Evolutionary conservation across 2,113 vertebrate genomes (phyloP).

Genomic region (Callithrix jacchus): DNA sequence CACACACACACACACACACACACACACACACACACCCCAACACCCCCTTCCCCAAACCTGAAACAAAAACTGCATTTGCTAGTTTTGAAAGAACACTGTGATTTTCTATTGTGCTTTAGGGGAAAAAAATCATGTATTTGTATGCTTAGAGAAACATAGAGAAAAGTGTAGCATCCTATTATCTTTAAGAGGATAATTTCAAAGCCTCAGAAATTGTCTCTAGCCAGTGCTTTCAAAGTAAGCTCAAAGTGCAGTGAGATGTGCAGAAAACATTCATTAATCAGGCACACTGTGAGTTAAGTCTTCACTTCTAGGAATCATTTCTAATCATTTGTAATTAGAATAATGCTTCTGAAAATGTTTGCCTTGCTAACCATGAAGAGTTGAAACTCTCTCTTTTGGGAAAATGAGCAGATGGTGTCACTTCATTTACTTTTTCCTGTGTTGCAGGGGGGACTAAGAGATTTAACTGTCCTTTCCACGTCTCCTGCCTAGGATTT

Average conservation of each 20-base stretch:
- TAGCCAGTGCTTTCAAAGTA: slow-evolving; percentile 46
- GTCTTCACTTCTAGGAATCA: slow-evolving; percentile 65
- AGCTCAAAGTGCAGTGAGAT: slow-evolving; percentile 10
- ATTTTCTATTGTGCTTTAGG: not conserved
- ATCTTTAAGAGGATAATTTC: slow-evolving; percentile 52
- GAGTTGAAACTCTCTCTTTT: slow-evolving; percentile 66
- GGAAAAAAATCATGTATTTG: not conserved
- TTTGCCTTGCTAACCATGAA: slow-evolving; percentile 66
- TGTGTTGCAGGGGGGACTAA: not conserved
- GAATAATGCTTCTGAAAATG: slow-evolving; percentile 73
- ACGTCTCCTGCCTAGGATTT: not conserved
- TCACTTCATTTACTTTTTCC: slow-evolving; percentile 60
- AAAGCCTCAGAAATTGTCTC: slow-evolving; percentile 46
- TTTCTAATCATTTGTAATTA: slow-evolving; percentile 78
- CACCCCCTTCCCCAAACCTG: not conserved
- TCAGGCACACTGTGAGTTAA: slow-evolving; percentile 38
- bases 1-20: not conserved
- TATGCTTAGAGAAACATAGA: slow-evolving; percentile 13
- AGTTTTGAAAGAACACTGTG: not conserved
- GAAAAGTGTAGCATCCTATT: slow-evolving; percentile 35
- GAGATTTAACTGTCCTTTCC: slow-evolving; percentile 32
- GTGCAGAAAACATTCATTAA: slow-evolving; percentile 23
- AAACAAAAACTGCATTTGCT: not conserved
- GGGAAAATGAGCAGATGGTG: slow-evolving; percentile 77
- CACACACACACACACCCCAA: not conserved